Base-by-base conservation (phyloP, 2,888 invertebrate species). In the Chaetogeoica ovagalla region DNA sequence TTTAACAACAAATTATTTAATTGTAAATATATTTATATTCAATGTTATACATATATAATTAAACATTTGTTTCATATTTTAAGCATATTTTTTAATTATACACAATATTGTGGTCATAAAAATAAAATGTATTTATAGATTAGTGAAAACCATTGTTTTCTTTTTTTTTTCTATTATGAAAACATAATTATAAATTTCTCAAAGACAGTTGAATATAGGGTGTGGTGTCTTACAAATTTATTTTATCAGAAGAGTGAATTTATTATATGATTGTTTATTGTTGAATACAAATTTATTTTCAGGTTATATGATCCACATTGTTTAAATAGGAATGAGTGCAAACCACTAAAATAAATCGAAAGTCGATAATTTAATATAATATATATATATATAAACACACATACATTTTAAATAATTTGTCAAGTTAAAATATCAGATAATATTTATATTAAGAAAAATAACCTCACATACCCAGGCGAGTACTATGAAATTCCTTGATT, bases 371-470 rank as follows among this genome's bases (percentile, higher is more conserved):
- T 52, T 59, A 59, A 59, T 39, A 30, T n/a, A 37, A 15, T 43
- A 43, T n/a, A n/a, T n/a, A n/a, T n/a, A 57, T 21, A 23, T 21
- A 60, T 21, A 30, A 62, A 52, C 52, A 30, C 6, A 0, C 23
- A 13, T n/a, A 52, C 2, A 6, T 72, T 39, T 48, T 7, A 8
- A 72, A 72, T 37, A 48, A 62, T 15, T 63, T 48, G 48, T 30
- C n/a, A 48, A 52, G 52, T 55, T 55, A 60, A 21, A 73, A 48
- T 30, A 62, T 73, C 48, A 37, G n/a, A 52, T n/a, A 9, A 62
- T 39, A 59, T 9, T 43, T 55, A 30, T 70, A 52, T 70, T 8
- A 43, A 21, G 17, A 66, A 66, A 21, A 66, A 55, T 30, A 69
- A 30, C 19, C 65, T 52, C 52, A 9, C 48, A 13, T 19, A 21